These are phyloP conservation scores for Etia nguti DNA, from an alignment of 2,113 vertebrate genomes.

Conservation along the genomic window DNA sequence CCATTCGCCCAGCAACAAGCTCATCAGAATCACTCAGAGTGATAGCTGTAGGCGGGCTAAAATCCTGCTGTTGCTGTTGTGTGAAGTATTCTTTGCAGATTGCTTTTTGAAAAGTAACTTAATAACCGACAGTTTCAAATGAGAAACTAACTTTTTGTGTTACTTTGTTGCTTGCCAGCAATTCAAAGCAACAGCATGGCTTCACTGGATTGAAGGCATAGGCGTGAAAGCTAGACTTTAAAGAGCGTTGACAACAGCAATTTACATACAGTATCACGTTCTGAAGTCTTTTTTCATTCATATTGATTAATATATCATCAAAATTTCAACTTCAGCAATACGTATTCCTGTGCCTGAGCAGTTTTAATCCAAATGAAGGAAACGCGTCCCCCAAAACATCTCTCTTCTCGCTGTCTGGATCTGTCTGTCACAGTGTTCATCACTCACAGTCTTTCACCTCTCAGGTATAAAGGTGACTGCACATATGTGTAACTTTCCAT, in stretches of 20 bases:
- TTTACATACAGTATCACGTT: background rate
- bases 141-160: background rate
- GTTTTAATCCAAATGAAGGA: background rate
- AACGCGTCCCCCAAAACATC: background rate
- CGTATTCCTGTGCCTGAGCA: background rate
- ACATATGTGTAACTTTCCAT: constrained; percentile 49
- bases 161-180: background rate
- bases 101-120: background rate
- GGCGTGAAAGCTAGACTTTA: background rate
- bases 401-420: background rate
- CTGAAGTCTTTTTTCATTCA: background rate
- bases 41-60: background rate
- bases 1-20: background rate
- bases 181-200: background rate
- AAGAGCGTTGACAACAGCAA: background rate
- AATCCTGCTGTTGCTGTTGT: background rate
- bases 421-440: background rate
- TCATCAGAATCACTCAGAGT: background rate
- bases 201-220: background rate
- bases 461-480: constrained; percentile 43
- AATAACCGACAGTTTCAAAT: background rate
- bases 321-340: background rate
- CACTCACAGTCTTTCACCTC: constrained; percentile 15
- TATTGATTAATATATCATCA: background rate
- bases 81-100: background rate